These are phyloP conservation scores for Drosophila pruinosa DNA, from an alignment of 1,140 invertebrate genomes.

Conservation along the genomic window DNA sequence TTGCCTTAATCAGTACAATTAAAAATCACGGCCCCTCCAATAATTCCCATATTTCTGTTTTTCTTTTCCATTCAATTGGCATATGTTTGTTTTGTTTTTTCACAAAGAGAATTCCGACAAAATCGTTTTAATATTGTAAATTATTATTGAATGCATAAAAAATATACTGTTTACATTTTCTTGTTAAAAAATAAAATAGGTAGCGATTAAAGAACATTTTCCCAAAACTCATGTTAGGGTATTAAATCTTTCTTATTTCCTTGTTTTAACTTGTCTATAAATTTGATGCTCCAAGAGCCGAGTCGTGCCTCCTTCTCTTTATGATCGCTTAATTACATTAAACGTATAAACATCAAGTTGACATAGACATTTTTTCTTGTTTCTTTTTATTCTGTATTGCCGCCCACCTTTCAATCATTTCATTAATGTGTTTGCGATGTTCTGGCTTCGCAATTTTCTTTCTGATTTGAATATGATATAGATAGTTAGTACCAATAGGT, in stretches of 20 bases:
- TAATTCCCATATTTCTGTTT: not conserved
- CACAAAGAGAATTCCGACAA: not conserved
- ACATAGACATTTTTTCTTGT: constrained; percentile 7
- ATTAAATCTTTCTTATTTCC: not conserved
- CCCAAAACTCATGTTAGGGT: not conserved
- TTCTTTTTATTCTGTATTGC: not conserved
- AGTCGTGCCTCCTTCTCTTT: not conserved
- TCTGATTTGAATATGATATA: not conserved
- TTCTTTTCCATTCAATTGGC: constrained; percentile 3
- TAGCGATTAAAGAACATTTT: not conserved
- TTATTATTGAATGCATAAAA: too few relatives aligned
- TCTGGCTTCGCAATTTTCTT: constrained; percentile 6
- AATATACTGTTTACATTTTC: too few relatives aligned
- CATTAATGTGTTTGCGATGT: constrained; percentile 12
- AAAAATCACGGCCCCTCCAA: not conserved
- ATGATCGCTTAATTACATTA: constrained; percentile 51
- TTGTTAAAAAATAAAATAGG: too few relatives aligned
- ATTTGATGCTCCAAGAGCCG: not conserved
- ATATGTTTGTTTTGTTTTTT: constrained; percentile 11
- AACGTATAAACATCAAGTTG: constrained; percentile 39
- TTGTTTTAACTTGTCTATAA: not conserved
- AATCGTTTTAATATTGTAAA: too few relatives aligned
- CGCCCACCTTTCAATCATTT: constrained; percentile 20
- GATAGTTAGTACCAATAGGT: too few relatives aligned
- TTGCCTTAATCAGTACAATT: constrained; percentile 20